Conservation (phyloP, 2,888 invertebrate species). For the Sphaerophoria taeniata region DNA sequence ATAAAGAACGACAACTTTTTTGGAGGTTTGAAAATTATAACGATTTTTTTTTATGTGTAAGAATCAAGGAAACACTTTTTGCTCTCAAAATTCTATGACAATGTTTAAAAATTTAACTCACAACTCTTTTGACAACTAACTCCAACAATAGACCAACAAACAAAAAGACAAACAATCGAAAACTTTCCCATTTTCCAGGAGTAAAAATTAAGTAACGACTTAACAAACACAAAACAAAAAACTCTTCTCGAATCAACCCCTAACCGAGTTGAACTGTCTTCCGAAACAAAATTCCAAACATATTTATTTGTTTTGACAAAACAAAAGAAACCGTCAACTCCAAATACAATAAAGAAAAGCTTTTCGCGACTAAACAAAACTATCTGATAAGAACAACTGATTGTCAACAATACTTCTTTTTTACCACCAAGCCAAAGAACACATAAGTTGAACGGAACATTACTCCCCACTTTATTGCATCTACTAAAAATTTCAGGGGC, state of each 20-base stretch:
- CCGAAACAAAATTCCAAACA: constrained; percentile 43
- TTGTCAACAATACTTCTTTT: constrained; percentile 25
- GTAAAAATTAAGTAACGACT: constrained; percentile 14
- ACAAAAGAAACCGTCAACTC: constrained; percentile 38
- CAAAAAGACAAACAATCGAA: constrained; percentile 5
- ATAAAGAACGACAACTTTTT: no score
- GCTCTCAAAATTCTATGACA: background rate
- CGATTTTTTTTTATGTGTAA: no score
- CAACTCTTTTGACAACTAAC: constrained; percentile 58
- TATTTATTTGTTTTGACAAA: constrained; percentile 55
- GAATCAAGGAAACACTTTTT: background rate
- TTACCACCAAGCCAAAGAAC: constrained; percentile 8
- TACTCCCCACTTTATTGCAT: constrained; percentile 40
- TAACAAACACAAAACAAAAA: constrained; percentile 36
- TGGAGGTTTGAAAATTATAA: no score
- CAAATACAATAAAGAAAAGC: constrained; percentile 32
- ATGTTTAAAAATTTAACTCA: constrained; percentile 39
- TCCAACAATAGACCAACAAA: background rate
- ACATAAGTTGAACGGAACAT: constrained; percentile 16
- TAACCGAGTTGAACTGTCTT: constrained; percentile 53
- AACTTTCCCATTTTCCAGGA: constrained; percentile 62
- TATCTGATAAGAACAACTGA: constrained; percentile 54
- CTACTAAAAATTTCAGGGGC: constrained; percentile 50
- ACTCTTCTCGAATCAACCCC: constrained; percentile 36
- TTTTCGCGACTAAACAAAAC: constrained; percentile 31